Conservation (phyloP, 2,888 invertebrate genomes). For the Cryptocheilus praepositus region DNA sequence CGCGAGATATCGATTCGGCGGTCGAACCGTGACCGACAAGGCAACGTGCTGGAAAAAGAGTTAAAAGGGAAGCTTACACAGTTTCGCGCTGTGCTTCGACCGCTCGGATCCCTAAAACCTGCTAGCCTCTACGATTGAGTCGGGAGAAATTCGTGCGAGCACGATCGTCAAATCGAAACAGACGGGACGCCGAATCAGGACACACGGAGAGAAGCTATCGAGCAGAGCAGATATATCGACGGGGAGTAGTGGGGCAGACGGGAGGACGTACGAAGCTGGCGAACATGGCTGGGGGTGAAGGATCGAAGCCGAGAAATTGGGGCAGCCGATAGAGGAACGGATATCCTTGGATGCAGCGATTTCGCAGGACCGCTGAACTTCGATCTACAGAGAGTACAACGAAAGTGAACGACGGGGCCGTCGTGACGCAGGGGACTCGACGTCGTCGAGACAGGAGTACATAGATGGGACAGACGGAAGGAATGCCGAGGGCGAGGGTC, state of each 20-base stretch:
- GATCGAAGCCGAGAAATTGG: background rate
- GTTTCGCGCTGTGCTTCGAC: slow-evolving; percentile 4
- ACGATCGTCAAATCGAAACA: too few species aligned
- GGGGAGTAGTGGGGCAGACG: slow-evolving; percentile 18
- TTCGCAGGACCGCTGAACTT: background rate
- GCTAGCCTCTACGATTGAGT: background rate
- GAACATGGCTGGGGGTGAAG: background rate
- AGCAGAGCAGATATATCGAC: slow-evolving; percentile 5
- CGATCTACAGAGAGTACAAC: background rate
- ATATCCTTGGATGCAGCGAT: too few species aligned
- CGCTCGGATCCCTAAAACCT: slow-evolving; percentile 22
- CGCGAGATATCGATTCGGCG: slow-evolving; percentile 33
- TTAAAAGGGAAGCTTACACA: background rate
- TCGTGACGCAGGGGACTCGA: slow-evolving; percentile 1
- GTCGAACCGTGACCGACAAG: background rate
- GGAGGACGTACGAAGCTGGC: background rate
- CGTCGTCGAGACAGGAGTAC: slow-evolving; percentile 2
- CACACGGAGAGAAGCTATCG: background rate
- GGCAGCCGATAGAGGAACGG: background rate
- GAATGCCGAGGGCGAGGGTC: slow-evolving; percentile 22
- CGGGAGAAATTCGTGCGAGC: slow-evolving; percentile 4
- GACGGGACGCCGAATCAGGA: too few species aligned
- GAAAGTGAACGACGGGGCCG: slow-evolving; percentile 5
- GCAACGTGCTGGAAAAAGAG: too few species aligned
- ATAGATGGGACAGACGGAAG: background rate